Evolutionary conservation across 1,140 invertebrate genomes (phyloP), one percentile per base, ranked within the genome.

Genomic region (Anagrus nilaparvatae): DNA sequence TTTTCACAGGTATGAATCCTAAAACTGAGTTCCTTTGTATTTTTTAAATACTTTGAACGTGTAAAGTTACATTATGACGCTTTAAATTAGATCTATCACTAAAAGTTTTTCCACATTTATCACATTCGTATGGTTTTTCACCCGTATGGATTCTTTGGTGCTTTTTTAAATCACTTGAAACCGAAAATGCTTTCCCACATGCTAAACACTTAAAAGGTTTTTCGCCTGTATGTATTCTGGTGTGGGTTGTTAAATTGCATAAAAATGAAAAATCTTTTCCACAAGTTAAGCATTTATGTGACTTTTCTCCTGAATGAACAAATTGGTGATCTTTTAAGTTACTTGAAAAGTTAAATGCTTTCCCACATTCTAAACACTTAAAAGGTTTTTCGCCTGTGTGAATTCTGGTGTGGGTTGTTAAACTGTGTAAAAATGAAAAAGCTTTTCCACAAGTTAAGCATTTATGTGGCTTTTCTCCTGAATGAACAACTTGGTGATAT

Each of bases 331-430:
- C 76, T 6, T 94, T 75, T 1, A 97, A 73, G 62, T 97, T 97
- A 17, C 90, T 90, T 13, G 90, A 89, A 64, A 94, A 90, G 5
- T 94, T 90, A 61, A 95, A 94, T 54, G 90, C 82, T 2, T 87
- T 74, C 28, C 90, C 85, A 65, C 91, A 95, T 59, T 91, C 85
- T 14, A 79, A 79, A 65, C 92, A 96, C 50, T 86, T 81, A 58
- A 92, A 95, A 0, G 90, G 90, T 51, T 93, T 88, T 59, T 95
- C 90, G 5, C 91, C 92, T 0, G 90, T 94, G 62, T 96, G 91
- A 23, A 94, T 68, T 8, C 90, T 70, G 74, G 94, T 85, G 60
- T 96, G 91, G 0, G 89, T 94, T 64, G 94, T 95, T 24, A 94
- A 68, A 53, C 94, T 89, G 55, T 94, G 90, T 65, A 67, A 52